A percentile compares a stretch with the other conserved stretches of the same genome.
These are phyloP conservation scores for Candoia aspera DNA, from an alignment of 2,113 vertebrate genomes.

Conservation along the genomic window DNA sequence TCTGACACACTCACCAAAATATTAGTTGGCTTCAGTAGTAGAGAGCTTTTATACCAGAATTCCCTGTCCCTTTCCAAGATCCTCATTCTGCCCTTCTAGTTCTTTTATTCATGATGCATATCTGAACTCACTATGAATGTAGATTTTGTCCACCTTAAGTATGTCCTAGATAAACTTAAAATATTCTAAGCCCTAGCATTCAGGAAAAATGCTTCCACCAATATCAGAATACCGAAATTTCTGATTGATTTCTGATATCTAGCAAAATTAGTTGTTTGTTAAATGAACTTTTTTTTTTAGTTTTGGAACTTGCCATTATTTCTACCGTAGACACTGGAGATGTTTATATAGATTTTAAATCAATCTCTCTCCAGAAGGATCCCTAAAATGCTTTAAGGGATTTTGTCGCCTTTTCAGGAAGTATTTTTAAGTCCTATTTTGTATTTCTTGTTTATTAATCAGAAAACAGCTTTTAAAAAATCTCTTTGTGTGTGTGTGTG, in stretches of 20 bases:
- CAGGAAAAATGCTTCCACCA: background rate
- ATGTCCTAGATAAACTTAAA: background rate
- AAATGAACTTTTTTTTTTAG: background rate
- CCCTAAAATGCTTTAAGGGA: background rate
- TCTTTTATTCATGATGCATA: background rate
- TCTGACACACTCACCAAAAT: background rate
- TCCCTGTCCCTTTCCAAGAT: background rate
- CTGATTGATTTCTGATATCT: background rate
- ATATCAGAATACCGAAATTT: background rate
- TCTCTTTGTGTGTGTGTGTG: background rate
- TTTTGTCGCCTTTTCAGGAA: background rate
- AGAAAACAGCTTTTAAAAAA: background rate
- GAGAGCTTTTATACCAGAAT: background rate
- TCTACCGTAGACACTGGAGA: background rate
- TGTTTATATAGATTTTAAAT: background rate
- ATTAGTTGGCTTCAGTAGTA: background rate
- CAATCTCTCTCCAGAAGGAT: background rate
- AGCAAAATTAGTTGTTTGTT: background rate
- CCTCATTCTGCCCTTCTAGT: background rate
- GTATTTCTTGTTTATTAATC: conserved; percentile 60
- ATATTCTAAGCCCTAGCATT: background rate
- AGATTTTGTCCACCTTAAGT: background rate
- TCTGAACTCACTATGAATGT: background rate
- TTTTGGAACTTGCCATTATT: background rate
- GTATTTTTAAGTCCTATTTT: background rate